Evolutionary conservation across 2,113 vertebrate species (phyloP), one percentile per base, ranked within the genome.

Genomic region (Cnemophilus loriae): DNA sequence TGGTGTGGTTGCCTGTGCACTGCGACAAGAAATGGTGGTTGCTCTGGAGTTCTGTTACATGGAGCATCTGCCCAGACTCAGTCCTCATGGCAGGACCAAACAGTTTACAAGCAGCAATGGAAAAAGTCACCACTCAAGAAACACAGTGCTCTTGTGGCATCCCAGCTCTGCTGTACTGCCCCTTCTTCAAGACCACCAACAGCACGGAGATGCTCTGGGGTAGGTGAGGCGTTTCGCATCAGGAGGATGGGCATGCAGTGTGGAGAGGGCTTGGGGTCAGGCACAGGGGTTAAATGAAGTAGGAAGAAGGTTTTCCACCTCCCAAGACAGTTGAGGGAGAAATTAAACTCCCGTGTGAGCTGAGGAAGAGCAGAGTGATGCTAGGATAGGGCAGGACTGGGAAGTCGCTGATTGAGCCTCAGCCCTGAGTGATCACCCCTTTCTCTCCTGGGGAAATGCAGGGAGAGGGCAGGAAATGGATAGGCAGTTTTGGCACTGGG

Each of bases 401-500:
- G 20, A 60, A 64, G 37, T 28, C 2, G 1, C 7, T 3, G 4
- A 26, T 4, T 26, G 30, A 39, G 27, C 14, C 50, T 44, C 53
- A 69, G n/a, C 21, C 37, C 59, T 24, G 37, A 67, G 23, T 3
- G 2, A 75, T 3, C 2, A 2, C 17, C 11, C 0, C 6, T 19
- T 57, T 57, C 10, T 26, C 2, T 10, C 11, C 39, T 8, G 10
- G 11, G 17, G 15, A 89, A 81, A n/a, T 0, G 1, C n/a, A 37
- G 16, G 37, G 15, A 74, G 21, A 21, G 16, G 32, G 35, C 1
- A 1, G 33, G 37, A n/a, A 52, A 28, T 7, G 37, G 10, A 44
- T 8, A 21, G 12, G 50, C 18, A 33, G 16, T 49, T 90, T 69
- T 68, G 46, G 41, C 4, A 1, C 27, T 52, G 52, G 13, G 6